These are phyloP conservation scores for Antheraea mylitta DNA, from an alignment of 1,140 invertebrate species.

Conservation along the genomic window DNA sequence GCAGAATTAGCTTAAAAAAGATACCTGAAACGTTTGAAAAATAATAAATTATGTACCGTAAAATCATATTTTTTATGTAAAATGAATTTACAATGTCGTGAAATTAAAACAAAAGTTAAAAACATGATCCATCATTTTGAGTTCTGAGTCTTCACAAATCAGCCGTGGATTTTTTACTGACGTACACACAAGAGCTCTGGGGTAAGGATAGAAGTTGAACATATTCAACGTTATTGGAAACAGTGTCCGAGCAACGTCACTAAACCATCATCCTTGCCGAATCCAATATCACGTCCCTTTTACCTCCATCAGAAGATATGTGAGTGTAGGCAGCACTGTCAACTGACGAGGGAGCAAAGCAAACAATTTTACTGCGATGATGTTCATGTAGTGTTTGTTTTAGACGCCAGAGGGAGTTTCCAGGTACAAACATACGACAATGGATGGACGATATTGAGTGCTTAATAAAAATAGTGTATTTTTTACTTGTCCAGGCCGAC, in stretches of 20 bases:
- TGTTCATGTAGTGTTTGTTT: neutral
- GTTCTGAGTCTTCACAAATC: no score
- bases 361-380: neutral
- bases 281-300: neutral
- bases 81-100: no score
- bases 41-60: no score
- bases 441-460: neutral
- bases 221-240: neutral
- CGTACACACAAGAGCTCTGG: no score
- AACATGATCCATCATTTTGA: no score
- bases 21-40: no score
- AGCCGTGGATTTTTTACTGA: no score
- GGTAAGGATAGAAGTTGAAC: no score
- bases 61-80: no score
- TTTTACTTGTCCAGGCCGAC: neutral
- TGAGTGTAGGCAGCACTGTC: constrained; percentile 2
- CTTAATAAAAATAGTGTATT: neutral
- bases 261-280: neutral
- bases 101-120: no score
- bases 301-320: neutral
- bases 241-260: neutral
- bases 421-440: neutral
- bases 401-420: neutral
- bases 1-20: no score
- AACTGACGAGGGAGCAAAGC: neutral